These are phyloP conservation scores for Odontocerum albicorne DNA, from an alignment of 2,888 invertebrate genomes.

Conservation along the genomic window DNA sequence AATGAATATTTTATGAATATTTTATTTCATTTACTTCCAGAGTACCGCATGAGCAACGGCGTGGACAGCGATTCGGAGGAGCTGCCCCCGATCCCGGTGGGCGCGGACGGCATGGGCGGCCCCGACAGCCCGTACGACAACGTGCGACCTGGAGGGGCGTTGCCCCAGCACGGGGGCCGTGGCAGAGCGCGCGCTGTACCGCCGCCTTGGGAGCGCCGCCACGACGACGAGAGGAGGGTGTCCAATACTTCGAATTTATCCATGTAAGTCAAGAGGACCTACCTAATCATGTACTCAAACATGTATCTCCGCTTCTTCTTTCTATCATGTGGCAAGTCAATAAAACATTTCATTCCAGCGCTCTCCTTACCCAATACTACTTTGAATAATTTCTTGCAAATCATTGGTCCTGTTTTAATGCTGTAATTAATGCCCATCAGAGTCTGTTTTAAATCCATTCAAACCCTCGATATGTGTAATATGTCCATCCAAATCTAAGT, in stretches of 20 bases:
- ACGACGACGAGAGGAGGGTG: constrained; percentile 56
- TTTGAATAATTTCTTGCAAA: too few relatives aligned
- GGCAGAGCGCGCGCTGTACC: constrained; percentile 47
- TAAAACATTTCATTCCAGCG: too few relatives aligned
- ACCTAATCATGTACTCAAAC: background rate
- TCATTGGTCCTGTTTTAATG: too few relatives aligned
- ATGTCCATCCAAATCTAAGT: too few relatives aligned
- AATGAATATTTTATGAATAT: background rate
- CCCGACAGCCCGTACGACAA: constrained; percentile 67
- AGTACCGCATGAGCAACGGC: constrained; percentile 42
- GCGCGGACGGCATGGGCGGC: constrained; percentile 55
- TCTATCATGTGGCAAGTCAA: too few relatives aligned
- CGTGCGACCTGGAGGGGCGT: constrained; percentile 49
- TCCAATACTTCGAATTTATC: constrained; percentile 61
- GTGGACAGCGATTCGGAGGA: constrained; percentile 62
- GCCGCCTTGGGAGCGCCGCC: constrained; percentile 59
- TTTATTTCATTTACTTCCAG: constrained; percentile 35
- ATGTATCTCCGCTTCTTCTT: background rate
- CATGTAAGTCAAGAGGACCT: constrained; percentile 46
- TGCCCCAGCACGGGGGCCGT: constrained; percentile 40
- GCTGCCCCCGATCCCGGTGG: constrained; percentile 69
- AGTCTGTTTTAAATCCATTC: too few relatives aligned
- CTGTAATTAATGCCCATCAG: too few relatives aligned
- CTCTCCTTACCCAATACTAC: too few relatives aligned
- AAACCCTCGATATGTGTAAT: too few relatives aligned